phyloP scores from a whole-genome alignment of 2,113 vertebrate species.

The Plotosus lineatus region DNA sequence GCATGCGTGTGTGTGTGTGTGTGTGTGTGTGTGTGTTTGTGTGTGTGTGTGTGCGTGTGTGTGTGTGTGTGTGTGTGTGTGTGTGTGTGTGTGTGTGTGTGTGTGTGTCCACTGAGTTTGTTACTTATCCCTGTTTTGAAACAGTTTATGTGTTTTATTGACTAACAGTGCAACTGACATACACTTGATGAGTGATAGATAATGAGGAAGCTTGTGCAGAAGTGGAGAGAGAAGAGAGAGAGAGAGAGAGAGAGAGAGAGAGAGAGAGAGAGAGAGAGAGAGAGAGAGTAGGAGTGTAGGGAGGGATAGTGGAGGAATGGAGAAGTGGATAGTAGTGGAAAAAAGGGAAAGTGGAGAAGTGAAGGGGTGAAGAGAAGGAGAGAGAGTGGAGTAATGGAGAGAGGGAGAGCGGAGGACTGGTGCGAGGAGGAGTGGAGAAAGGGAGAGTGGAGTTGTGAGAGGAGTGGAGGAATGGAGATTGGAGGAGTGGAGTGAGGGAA shows the following conservation, averaged over 20 bases:
- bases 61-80: not conserved
- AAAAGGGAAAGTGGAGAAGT: slow-evolving; percentile 45
- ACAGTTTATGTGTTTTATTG: not conserved
- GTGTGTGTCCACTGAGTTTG: slow-evolving; percentile 18
- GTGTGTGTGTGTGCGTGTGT: not conserved
- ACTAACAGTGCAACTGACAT: not conserved
- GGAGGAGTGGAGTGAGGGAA: not conserved
- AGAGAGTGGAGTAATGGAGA: not conserved
- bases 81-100: slow-evolving; percentile 47
- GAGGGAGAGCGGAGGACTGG: slow-evolving; percentile 34
- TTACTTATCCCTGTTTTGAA: not conserved
- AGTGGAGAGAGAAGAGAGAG: not conserved
- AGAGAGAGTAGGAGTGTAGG: not conserved
- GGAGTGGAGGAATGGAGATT: not conserved
- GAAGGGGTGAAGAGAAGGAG: slow-evolving; percentile 40
- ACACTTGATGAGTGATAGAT: not conserved
- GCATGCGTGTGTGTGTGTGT: not conserved
- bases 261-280: too few species aligned
- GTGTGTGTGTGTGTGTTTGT: not conserved
- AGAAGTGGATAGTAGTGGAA: not conserved
- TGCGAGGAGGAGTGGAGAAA: slow-evolving; percentile 25
- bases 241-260: not conserved
- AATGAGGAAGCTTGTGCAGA: not conserved
- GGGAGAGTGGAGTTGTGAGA: slow-evolving; percentile 28
- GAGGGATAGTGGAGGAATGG: not conserved